A percentile compares a stretch with the other conserved stretches of the same genome.
Evolutionary conservation across 1,140 invertebrate species (phyloP).

Genomic region (Drosophila ambigua): DNA sequence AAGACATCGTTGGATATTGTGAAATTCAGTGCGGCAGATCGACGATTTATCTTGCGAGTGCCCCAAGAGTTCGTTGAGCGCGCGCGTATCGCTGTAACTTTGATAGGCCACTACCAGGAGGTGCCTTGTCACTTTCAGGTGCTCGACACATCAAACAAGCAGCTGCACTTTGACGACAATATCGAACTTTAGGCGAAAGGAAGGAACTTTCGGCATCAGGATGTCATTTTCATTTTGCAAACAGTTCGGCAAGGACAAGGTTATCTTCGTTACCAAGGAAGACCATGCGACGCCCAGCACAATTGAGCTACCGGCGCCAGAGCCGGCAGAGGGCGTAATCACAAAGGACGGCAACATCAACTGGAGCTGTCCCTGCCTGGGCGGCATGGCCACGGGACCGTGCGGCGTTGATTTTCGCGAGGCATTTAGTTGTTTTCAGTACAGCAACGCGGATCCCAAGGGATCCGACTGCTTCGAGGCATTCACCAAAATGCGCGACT

Average conservation of each 20-base stretch:
- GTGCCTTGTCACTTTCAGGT: slow-evolving; percentile 85
- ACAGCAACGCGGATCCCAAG: slow-evolving; percentile 90
- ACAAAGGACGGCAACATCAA: slow-evolving; percentile 96
- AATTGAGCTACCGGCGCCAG: slow-evolving; percentile 89
- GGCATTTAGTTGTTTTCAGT: slow-evolving; percentile 98
- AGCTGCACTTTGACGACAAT: slow-evolving; percentile 50
- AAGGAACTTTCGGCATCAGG: slow-evolving; percentile 16
- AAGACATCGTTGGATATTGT: slow-evolving; percentile 86
- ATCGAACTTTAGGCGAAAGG: slow-evolving; percentile 6
- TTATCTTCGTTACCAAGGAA: slow-evolving; percentile 93
- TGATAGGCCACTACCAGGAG: slow-evolving; percentile 85
- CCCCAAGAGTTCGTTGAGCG: slow-evolving; percentile 85
- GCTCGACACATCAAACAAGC: slow-evolving; percentile 84
- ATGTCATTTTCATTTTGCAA: slow-evolving; percentile 85
- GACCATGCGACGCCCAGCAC: slow-evolving; percentile 90
- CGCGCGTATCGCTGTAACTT: slow-evolving; percentile 85
- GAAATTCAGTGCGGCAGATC: slow-evolving; percentile 84
- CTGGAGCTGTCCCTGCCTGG: slow-evolving; percentile 98
- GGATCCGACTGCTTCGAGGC: slow-evolving; percentile 95
- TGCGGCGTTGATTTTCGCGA: slow-evolving; percentile 96
- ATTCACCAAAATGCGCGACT: slow-evolving; percentile 96
- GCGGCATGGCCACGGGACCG: slow-evolving; percentile 97
- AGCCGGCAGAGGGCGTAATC: slow-evolving; percentile 91
- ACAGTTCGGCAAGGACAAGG: slow-evolving; percentile 89
- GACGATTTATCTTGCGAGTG: slow-evolving; percentile 86